Percentiles rank a stretch among this genome's conserved stretches.
phyloP scores from a whole-genome alignment of 2,888 invertebrate species.

The Lagria hirta region DNA sequence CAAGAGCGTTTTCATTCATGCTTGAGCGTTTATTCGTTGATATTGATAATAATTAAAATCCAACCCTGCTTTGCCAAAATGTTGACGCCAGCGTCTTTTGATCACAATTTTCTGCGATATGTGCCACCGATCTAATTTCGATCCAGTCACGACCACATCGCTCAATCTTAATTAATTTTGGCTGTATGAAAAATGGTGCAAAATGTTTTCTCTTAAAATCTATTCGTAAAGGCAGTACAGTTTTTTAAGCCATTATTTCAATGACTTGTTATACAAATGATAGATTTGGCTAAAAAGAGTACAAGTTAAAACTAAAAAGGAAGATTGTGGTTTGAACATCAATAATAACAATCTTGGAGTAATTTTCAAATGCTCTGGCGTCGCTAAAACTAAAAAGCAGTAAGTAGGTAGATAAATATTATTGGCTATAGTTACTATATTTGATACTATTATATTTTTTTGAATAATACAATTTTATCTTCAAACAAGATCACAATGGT shows the following conservation, averaged over 20 bases:
- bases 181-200: conserved; percentile 25
- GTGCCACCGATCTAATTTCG: no score
- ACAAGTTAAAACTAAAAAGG: conserved; percentile 5
- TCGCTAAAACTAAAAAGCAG: conserved; percentile 21
- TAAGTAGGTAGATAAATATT: conserved; percentile 9
- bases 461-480: conserved; percentile 21
- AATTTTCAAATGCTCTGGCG: conserved; percentile 15
- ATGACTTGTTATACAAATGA: conserved; percentile 19
- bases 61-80: no score
- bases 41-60: no score
- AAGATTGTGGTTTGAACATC: conserved; percentile 10
- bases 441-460: conserved; percentile 15
- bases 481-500: conserved; percentile 20
- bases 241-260: conserved; percentile 22
- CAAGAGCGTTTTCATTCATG: no score
- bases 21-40: no score
- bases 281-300: conserved; percentile 21
- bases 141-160: no score
- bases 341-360: conserved; percentile 12
- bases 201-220: conserved; percentile 24
- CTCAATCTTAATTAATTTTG: conserved; percentile 19
- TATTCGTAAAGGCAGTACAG: conserved; percentile 28
- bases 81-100: no score
- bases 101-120: no score
- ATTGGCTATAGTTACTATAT: conserved; percentile 13